Percentiles rank a stretch among this genome's conserved stretches.
phyloP scores from a whole-genome alignment of 2,113 vertebrate genomes.

The Notechis scutatus region DNA sequence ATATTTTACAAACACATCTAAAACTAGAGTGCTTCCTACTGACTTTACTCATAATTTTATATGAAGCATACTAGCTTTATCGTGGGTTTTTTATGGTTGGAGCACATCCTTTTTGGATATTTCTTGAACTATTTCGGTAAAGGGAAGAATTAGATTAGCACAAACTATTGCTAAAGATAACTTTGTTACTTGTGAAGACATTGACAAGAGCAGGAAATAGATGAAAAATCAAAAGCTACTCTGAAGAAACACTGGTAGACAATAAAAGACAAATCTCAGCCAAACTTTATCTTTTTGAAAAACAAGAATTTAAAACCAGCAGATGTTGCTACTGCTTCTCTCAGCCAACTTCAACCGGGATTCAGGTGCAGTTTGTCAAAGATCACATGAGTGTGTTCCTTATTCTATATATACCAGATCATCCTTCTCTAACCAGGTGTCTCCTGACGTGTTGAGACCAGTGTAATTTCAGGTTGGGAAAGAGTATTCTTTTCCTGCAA shows the following conservation, averaged over 20 bases:
- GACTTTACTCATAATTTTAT: not conserved
- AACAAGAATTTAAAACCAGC: not conserved
- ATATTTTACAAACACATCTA: not conserved
- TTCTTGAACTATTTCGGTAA: not conserved
- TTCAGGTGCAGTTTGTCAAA: not conserved
- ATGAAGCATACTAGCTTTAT: not conserved
- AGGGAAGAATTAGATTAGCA: constrained; percentile 7
- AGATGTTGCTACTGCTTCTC: not conserved
- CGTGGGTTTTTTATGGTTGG: not conserved
- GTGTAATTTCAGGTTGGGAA: not conserved
- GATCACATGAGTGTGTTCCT: not conserved
- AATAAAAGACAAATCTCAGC: constrained; percentile 5
- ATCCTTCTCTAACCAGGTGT: not conserved
- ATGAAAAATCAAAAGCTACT: constrained; percentile 4
- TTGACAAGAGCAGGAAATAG: constrained; percentile 21
- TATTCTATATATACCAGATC: not conserved
- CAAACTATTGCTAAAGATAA: constrained; percentile 16
- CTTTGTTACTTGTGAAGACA: not conserved
- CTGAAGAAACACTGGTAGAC: constrained; percentile 1
- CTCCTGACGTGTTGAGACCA: not conserved
- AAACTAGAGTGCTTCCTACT: not conserved
- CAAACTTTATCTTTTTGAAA: constrained; percentile 7
- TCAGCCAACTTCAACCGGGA: not conserved
- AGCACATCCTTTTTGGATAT: not conserved
- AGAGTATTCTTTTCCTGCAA: not conserved